These are phyloP conservation scores for Motacilla alba DNA, from an alignment of 2,113 vertebrate species.

Conservation along the genomic window DNA sequence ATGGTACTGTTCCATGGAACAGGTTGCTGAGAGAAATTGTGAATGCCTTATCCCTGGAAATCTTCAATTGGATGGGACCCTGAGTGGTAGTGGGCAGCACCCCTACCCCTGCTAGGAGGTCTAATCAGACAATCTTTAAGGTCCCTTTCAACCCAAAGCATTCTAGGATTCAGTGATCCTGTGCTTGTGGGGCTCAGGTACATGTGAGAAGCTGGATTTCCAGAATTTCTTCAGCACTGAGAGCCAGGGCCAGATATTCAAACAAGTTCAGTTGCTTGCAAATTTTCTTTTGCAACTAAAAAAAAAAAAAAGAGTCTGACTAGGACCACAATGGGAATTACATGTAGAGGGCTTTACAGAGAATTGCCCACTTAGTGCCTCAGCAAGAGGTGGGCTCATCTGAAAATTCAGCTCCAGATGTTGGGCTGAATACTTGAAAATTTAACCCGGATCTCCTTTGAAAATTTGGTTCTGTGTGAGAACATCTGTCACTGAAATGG, in stretches of 20 bases:
- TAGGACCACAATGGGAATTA: not conserved
- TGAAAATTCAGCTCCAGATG: slow-evolving; percentile 65
- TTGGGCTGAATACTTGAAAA: slow-evolving; percentile 63
- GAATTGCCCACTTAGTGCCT: slow-evolving; percentile 42
- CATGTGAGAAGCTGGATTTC: not conserved
- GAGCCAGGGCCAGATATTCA: not conserved
- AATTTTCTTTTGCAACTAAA: not conserved
- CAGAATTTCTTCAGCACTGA: not conserved
- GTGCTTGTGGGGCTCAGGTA: not conserved
- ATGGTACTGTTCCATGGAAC: not conserved
- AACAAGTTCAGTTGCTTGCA: not conserved
- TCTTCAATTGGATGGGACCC: not conserved
- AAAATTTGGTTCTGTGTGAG: slow-evolving; percentile 61
- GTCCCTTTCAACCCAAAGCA: not conserved
- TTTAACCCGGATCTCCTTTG: slow-evolving; percentile 67
- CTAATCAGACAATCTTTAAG: not conserved
- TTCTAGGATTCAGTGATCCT: not conserved
- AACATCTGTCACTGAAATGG: slow-evolving; percentile 66
- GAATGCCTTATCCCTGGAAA: not conserved
- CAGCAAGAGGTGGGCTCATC: slow-evolving; percentile 46
- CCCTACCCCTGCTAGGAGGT: accelerated
- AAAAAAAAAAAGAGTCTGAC: not conserved
- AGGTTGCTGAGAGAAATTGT: not conserved
- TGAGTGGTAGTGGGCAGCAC: not conserved
- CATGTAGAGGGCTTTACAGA: not conserved